A percentile compares a stretch with the other conserved stretches of the same genome.
Conservation (phyloP, 2,113 vertebrate genomes). For the Oncorhynchus nerka region DNA sequence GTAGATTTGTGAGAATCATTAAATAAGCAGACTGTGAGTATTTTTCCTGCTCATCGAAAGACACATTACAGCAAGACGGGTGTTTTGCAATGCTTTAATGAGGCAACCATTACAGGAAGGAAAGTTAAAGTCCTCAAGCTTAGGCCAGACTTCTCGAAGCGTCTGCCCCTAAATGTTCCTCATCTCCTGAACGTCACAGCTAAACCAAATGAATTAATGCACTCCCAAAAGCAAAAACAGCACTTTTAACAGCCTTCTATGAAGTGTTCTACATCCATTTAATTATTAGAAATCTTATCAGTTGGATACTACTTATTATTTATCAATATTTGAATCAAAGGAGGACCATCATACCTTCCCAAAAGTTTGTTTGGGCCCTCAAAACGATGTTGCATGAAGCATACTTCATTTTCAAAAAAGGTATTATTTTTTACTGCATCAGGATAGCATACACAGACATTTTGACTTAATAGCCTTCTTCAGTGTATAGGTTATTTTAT, state of each 20-base stretch:
- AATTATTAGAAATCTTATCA: not conserved
- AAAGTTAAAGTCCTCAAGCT: not conserved
- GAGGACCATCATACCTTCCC: too few species aligned
- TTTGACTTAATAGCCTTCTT: not conserved
- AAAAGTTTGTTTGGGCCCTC: too few species aligned
- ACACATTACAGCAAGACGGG: constrained; percentile 7
- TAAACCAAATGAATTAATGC: not conserved
- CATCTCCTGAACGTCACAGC: not conserved
- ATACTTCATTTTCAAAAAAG: too few species aligned
- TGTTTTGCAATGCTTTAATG: constrained; percentile 38
- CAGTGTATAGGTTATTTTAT: not conserved
- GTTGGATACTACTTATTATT: not conserved
- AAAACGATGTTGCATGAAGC: too few species aligned
- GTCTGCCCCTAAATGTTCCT: not conserved
- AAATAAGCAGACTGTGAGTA: not conserved
- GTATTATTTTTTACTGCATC: too few species aligned
- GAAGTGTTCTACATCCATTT: not conserved
- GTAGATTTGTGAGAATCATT: too few species aligned
- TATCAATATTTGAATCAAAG: not conserved
- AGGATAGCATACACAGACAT: too few species aligned
- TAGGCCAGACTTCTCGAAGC: not conserved
- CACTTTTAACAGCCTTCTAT: not conserved
- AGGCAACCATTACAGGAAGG: constrained; percentile 50
- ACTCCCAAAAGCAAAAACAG: constrained; percentile 3
- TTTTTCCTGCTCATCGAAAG: not conserved